Conservation (phyloP, 2,797 vertebrate genomes). For the Lepidocolaptes lacrymiger region DNA sequence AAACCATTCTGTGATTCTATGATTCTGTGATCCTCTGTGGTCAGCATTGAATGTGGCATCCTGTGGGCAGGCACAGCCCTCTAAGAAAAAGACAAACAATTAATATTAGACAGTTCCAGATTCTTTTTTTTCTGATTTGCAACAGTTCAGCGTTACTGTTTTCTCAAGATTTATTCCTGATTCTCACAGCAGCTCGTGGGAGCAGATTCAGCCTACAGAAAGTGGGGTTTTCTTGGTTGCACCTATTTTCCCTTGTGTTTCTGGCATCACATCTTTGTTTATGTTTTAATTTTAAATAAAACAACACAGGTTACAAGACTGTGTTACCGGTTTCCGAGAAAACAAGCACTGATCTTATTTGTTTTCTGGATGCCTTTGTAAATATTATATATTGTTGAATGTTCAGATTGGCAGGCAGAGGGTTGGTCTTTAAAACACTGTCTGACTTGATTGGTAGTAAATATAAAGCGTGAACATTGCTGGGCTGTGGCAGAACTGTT, state of each 20-base stretch:
- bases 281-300: not conserved
- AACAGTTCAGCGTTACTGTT: not conserved
- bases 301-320: not conserved
- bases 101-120: not conserved
- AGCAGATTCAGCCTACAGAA: slow-evolving; percentile 40
- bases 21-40: not conserved
- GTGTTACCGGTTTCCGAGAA: not conserved
- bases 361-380: not conserved
- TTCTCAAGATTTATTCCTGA: slow-evolving; percentile 5
- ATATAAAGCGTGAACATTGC: not conserved
- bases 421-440: not conserved
- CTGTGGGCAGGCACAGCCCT: not conserved
- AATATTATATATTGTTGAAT: not conserved
- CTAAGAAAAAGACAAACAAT: not conserved
- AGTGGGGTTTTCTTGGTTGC: slow-evolving; percentile 21
- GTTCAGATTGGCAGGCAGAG: not conserved
- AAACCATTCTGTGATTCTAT: not conserved
- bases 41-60: not conserved
- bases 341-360: not conserved
- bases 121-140: not conserved
- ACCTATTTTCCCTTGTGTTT: slow-evolving; percentile 6
- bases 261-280: slow-evolving; percentile 56
- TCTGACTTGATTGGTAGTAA: not conserved
- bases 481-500: not conserved
- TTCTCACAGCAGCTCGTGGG: slow-evolving; percentile 21